Evolutionary conservation across 2,888 invertebrate species (phyloP).

Genomic region (Frankliniella fusca): DNA sequence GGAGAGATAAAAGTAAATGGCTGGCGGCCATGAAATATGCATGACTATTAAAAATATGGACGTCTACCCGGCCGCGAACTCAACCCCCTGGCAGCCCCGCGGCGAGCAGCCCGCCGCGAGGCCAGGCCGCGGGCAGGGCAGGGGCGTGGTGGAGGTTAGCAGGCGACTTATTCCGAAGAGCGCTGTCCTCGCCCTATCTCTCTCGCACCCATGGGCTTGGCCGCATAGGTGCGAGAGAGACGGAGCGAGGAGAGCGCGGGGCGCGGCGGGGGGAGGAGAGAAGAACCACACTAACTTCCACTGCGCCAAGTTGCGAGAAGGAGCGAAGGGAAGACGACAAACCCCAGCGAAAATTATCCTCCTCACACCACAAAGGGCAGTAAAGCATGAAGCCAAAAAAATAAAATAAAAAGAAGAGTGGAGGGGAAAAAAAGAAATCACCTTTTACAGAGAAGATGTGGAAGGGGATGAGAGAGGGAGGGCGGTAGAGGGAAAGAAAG

Average conservation of each 20-base stretch:
- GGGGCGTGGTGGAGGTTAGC: background rate
- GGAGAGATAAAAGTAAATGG: constrained; percentile 9
- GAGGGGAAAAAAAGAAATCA: background rate
- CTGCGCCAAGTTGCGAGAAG: too few relatives aligned
- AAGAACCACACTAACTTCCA: too few relatives aligned
- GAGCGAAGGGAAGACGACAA: too few relatives aligned
- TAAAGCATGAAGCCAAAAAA: background rate
- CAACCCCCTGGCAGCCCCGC: background rate
- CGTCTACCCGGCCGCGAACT: background rate
- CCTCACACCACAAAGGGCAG: background rate
- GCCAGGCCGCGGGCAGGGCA: background rate
- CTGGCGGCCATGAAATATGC: constrained; percentile 6
- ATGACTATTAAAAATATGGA: background rate
- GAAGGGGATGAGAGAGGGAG: background rate
- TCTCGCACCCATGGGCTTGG: too few relatives aligned
- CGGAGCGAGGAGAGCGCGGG: too few relatives aligned
- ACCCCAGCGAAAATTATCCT: background rate
- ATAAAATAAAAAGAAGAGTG: background rate
- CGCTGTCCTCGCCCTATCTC: too few relatives aligned
- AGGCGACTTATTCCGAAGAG: too few relatives aligned
- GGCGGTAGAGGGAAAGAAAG: background rate
- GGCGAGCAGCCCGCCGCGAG: background rate
- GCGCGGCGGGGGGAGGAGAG: too few relatives aligned
- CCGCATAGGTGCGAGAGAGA: too few relatives aligned
- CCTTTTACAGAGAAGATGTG: background rate